Percentiles rank a stretch among this genome's conserved stretches.
These are phyloP conservation scores for Streblospio benedicti DNA, from an alignment of 1,140 invertebrate genomes.

Conservation along the genomic window DNA sequence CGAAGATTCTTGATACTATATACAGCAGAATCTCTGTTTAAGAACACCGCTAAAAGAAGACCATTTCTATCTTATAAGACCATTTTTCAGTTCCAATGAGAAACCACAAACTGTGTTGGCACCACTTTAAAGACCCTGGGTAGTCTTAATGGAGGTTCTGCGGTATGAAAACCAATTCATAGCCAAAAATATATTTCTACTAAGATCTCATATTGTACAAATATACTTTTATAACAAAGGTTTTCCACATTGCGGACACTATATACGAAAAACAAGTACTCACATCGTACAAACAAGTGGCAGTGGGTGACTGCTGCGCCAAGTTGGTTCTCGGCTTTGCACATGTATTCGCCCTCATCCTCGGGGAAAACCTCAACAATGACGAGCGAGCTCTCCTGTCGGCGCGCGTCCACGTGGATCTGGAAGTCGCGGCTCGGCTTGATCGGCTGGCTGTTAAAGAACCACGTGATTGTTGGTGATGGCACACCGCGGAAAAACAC, in stretches of 20 bases:
- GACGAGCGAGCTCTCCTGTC: conserved; percentile 51
- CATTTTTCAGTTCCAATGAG: too few species aligned
- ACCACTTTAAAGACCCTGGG: too few species aligned
- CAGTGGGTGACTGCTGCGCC: conserved; percentile 53
- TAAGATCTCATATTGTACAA: too few species aligned
- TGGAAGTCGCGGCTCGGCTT: conserved; percentile 37
- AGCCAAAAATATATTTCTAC: too few species aligned
- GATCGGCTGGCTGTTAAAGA: conserved; percentile 37
- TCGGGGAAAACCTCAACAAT: conserved; percentile 90
- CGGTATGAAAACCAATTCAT: too few species aligned
- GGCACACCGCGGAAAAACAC: conserved; percentile 36
- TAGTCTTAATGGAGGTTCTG: too few species aligned
- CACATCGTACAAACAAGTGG: conserved; percentile 17
- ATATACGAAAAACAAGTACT: background rate
- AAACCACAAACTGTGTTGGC: too few species aligned
- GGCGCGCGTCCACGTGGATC: conserved; percentile 33
- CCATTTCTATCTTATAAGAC: too few species aligned
- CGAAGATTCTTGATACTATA: too few species aligned
- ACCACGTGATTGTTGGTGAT: conserved; percentile 42
- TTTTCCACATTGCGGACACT: too few species aligned
- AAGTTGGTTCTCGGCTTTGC: conserved; percentile 81
- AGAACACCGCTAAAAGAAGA: background rate
- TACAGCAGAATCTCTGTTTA: background rate
- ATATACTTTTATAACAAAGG: too few species aligned
- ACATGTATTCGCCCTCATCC: conserved; percentile 79